A percentile compares a stretch with the other conserved stretches of the same genome.
These are phyloP conservation scores for Wasmannia auropunctata DNA, from an alignment of 1,140 invertebrate genomes.

Conservation along the genomic window DNA sequence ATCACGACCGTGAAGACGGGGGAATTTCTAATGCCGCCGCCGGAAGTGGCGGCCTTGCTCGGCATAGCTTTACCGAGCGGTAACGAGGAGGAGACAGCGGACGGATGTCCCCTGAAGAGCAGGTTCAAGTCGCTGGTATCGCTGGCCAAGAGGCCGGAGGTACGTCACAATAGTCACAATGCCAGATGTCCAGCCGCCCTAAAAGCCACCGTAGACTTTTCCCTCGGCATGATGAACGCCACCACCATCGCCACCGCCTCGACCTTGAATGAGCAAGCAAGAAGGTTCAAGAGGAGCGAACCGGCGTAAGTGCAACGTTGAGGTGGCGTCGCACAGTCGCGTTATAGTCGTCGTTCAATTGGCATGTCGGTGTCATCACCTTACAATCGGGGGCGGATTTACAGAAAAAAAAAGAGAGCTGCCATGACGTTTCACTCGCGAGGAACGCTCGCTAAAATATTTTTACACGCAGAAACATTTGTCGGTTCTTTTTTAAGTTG, in stretches of 20 bases:
- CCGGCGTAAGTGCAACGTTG: conserved; percentile 61
- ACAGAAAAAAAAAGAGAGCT: neutral
- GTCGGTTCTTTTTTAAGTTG: neutral
- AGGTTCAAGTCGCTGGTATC: conserved; percentile 79
- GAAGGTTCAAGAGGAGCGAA: conserved; percentile 41
- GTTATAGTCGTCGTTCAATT: conserved; percentile 9
- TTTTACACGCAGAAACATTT: neutral
- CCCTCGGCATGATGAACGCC: conserved; percentile 73
- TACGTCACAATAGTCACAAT: conserved; percentile 80
- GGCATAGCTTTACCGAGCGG: conserved; percentile 84
- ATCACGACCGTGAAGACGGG: conserved; percentile 92
- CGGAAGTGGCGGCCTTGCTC: conserved; percentile 88
- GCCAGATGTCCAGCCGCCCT: conserved; percentile 78
- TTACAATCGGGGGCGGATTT: neutral
- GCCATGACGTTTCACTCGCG: neutral
- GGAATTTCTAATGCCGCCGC: conserved; percentile 91
- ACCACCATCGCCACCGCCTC: conserved; percentile 69
- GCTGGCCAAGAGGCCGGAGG: conserved; percentile 78
- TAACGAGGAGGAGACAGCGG: conserved; percentile 64
- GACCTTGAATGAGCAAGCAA: conserved; percentile 73
- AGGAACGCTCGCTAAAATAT: neutral
- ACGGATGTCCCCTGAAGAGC: conserved; percentile 65
- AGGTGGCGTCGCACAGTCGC: neutral
- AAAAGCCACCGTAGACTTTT: conserved; percentile 81
- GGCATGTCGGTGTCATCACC: neutral